Evolutionary conservation across 1,140 invertebrate genomes (phyloP).

Genomic region (Drosophila hydei): DNA sequence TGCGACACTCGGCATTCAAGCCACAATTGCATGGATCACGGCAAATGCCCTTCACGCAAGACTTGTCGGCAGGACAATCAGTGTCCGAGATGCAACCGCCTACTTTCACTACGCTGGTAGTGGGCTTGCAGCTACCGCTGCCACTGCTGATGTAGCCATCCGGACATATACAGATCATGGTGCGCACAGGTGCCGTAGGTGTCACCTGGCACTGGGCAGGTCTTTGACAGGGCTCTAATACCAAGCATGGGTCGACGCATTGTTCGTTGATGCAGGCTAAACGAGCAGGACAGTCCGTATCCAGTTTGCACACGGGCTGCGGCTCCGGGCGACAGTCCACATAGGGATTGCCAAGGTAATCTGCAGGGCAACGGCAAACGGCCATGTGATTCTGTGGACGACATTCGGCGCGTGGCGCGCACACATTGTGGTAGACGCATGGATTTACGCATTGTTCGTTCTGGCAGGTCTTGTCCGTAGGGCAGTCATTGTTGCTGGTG

Average conservation of each 20-base stretch:
- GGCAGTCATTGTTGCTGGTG: conserved; percentile 94
- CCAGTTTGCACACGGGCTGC: conserved; percentile 90
- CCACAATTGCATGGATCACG: conserved; percentile 92
- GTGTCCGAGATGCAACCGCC: conserved; percentile 90
- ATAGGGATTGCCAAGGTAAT: conserved; percentile 91
- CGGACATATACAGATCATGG: conserved; percentile 95
- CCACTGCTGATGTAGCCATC: conserved; percentile 93
- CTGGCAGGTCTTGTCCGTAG: conserved; percentile 90
- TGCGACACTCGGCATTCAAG: conserved; percentile 90
- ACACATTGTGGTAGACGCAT: conserved; percentile 89
- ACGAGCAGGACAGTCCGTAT: conserved; percentile 91
- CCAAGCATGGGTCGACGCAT: conserved; percentile 93
- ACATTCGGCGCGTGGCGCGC: conserved; percentile 91
- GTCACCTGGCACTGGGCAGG: conserved; percentile 93
- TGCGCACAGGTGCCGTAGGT: conserved; percentile 91
- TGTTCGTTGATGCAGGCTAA: conserved; percentile 92
- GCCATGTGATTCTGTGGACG: conserved; percentile 91
- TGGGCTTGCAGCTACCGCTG: conserved; percentile 90
- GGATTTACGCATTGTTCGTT: conserved; percentile 94
- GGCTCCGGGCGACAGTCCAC: conserved; percentile 89
- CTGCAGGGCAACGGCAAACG: conserved; percentile 91
- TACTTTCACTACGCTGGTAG: conserved; percentile 87
- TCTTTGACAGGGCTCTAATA: conserved; percentile 90
- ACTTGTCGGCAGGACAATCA: conserved; percentile 90
- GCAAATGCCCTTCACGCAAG: conserved; percentile 92